Percentiles rank a stretch among this genome's conserved stretches.
phyloP scores from a whole-genome alignment of 2,888 invertebrate genomes.

The Neocrepidodera transversa region DNA sequence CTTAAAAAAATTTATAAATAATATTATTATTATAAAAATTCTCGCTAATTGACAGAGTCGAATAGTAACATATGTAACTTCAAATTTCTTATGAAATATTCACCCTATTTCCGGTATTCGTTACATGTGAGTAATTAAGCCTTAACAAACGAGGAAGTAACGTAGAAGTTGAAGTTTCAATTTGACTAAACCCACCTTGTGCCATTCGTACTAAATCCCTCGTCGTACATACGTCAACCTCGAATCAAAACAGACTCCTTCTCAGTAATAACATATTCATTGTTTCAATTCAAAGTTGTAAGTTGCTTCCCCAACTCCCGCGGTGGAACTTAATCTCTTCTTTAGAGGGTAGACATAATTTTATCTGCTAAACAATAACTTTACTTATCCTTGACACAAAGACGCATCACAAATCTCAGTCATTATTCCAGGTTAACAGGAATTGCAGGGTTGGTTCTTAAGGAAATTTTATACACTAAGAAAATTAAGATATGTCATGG shows the following conservation, averaged over 20 bases:
- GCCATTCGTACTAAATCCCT: conserved; percentile 31
- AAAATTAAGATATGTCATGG: too few species aligned
- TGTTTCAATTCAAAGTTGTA: conserved; percentile 36
- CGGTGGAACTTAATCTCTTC: conserved; percentile 38
- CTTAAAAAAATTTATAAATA: too few species aligned
- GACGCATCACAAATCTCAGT: conserved; percentile 57
- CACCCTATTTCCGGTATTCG: conserved; percentile 1
- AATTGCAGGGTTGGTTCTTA: conserved; percentile 14
- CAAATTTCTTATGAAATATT: background rate
- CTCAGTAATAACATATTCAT: conserved; percentile 37
- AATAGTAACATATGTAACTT: too few species aligned
- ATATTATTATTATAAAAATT: too few species aligned
- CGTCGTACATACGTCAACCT: conserved; percentile 36
- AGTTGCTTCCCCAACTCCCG: conserved; percentile 28
- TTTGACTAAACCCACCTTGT: conserved; percentile 29
- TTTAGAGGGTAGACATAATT: conserved; percentile 43
- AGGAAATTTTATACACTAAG: too few species aligned
- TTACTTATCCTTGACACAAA: conserved; percentile 53
- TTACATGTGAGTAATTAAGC: conserved; percentile 16
- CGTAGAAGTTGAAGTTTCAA: conserved; percentile 26
- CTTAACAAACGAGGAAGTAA: conserved; percentile 11
- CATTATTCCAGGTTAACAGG: conserved; percentile 59
- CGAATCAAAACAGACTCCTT: conserved; percentile 35
- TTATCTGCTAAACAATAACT: conserved; percentile 49
- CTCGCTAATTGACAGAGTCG: too few species aligned